Evolutionary conservation across 92 coral and sea anemone species (phyloP), one percentile per base, ranked within the genome.

Genomic region (Muricea muricata): DNA sequence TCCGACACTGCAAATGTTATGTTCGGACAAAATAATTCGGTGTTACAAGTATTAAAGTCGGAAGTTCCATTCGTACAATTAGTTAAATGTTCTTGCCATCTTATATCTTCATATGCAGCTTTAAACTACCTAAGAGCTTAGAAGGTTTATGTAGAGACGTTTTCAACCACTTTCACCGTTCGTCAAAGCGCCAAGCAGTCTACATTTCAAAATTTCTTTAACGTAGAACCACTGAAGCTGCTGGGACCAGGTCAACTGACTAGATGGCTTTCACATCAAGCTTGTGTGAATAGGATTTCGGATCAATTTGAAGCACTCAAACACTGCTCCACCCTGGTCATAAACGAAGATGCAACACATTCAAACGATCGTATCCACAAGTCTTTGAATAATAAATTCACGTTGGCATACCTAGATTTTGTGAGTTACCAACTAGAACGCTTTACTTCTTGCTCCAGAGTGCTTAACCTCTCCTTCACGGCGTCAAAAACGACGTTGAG

Each of bases 221-320:
- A 50, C 23, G 87, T 81, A 46, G 87, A 82, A 39, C 78, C 88
- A 21, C 37, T 83, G 23, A 88, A 88, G 75, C 66, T 83, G 52
- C 75, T 87, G 71, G 84, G 76, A 75, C 91, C 77, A 58, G 77
- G 87, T 82, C 76, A 86, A 57, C n/a, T n/a, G n/a, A 87, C 87
- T 74, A 72, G 84, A 26, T 87, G 84, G 91, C 74, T 87, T 40
- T 87, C 91, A 17, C 91, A 82, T 45, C 83, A 81, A 83, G 84
- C 83, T 81, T 87, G 91, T 72, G 30, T 83, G 12, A 83, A 88
- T 73, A 85, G 34, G 10, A 60, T 60, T 60, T 60, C 28, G 34
- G 68, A 60, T 32, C 68, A 88, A 88, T 82, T 61, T 82, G 91
- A 87, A 81, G 91, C 91, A 78, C 71, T 82, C 17, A 87, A 82